Base-by-base conservation (phyloP, 2,888 invertebrate species). In the Dendrolimus pini region DNA sequence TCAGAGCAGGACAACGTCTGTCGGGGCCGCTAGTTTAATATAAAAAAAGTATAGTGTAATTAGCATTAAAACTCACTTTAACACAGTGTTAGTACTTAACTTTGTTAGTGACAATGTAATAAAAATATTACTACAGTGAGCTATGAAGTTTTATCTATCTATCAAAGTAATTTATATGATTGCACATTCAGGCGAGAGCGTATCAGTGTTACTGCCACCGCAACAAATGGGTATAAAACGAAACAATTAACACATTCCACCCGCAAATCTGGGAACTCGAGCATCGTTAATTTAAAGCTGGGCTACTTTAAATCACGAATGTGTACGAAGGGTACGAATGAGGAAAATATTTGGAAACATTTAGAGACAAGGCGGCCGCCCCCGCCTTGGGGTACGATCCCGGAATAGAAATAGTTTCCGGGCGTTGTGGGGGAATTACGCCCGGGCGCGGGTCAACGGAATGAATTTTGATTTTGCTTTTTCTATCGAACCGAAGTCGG, bases 401-500 rank as follows among this genome's bases (percentile, higher is more conserved):
- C 83, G 67, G 83, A 83, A 85, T 84, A 77, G 84, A 82, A 89
- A 88, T 88, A 88, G 88, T 85, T 86, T 87, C 80, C 78, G 81
- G 76, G 55, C 66, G 71, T 72, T 70, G 66, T 66, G 70, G 64
- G 73, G 75, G 77, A 84, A 84, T 86, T 85, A 85, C 83, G 78
- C 71, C 68, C 75, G 70, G 62, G 64, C 69, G 62, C 66, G 82
- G 85, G 85, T 85, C 84, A 85, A 74, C 75, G 78, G 80, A 85
- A 86, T 87, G 85, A 88, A 88, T 88, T 88, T 84, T 82, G 85
- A 85, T 85, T 85, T 80, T 76, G 83, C 75, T 82, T 83, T 85
- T 84, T 83, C 83, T 79, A 83, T 84, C 67, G 74, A 68, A 67
- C 65, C 58, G 60, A 70, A 72, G 65, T 63, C 64, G 79, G 81